These are phyloP conservation scores for Alviniconcha strummeri DNA, from an alignment of 2,888 invertebrate genomes.

Conservation along the genomic window DNA sequence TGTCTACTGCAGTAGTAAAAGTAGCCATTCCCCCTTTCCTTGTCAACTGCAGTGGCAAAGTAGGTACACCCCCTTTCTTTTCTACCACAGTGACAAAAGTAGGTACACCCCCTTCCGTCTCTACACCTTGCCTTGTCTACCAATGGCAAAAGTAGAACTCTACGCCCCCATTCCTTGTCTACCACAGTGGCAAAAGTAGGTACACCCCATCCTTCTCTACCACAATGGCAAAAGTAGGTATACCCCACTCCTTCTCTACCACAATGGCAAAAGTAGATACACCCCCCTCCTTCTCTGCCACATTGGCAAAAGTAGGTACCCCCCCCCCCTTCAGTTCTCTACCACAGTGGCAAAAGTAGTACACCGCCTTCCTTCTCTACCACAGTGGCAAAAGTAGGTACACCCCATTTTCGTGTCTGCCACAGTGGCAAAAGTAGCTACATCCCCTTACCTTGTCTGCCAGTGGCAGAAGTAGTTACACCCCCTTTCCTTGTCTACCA, in stretches of 20 bases:
- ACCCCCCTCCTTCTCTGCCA: neutral
- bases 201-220: neutral
- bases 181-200: slow-evolving; percentile 74
- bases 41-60: too few relatives aligned
- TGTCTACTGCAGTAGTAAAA: slow-evolving; percentile 77
- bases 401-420: slow-evolving; percentile 78
- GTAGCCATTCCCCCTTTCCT: neutral
- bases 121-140: too few relatives aligned
- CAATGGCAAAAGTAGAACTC: too few relatives aligned
- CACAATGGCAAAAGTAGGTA: too few relatives aligned
- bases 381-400: neutral
- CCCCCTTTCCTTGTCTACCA: slow-evolving; percentile 91
- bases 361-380: slow-evolving; percentile 91
- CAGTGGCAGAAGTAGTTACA: slow-evolving; percentile 73
- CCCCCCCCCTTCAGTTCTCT: slow-evolving; percentile 85
- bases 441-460: slow-evolving; percentile 91
- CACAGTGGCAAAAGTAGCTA: neutral
- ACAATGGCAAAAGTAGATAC: neutral
- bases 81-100: slow-evolving; percentile 79
- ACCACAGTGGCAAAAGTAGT: too few relatives aligned
- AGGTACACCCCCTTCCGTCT: neutral
- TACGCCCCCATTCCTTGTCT: slow-evolving; percentile 86
- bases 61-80: slow-evolving; percentile 80
- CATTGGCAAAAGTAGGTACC: too few relatives aligned
- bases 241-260: slow-evolving; percentile 81